phyloP scores from a whole-genome alignment of 2,797 vertebrate species.

The Fistularia tabacaria region DNA sequence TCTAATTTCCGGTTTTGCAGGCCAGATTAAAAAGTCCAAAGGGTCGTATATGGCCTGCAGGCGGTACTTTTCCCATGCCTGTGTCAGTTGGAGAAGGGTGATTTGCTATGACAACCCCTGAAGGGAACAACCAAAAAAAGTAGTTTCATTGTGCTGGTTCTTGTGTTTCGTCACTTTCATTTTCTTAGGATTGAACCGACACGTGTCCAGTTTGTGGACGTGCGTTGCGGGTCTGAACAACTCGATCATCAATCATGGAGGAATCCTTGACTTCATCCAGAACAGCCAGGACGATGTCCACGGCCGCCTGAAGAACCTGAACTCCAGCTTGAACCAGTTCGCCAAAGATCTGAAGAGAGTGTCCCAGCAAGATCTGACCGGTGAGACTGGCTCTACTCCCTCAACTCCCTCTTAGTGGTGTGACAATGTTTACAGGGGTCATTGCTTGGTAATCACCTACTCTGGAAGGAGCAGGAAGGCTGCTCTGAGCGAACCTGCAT shows the following conservation, averaged over 20 bases:
- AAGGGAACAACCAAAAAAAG: neutral
- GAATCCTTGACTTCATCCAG: conserved; percentile 77
- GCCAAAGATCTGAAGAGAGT: conserved; percentile 70
- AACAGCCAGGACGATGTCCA: conserved; percentile 76
- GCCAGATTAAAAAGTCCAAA: too few relatives aligned
- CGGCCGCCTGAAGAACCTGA: conserved; percentile 79
- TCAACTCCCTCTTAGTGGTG: neutral
- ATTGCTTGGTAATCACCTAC: too few relatives aligned
- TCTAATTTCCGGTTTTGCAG: too few relatives aligned
- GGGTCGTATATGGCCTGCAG: too few relatives aligned
- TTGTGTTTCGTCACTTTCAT: neutral
- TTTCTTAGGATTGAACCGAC: conserved; percentile 74
- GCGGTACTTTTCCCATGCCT: too few relatives aligned
- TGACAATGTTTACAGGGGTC: too few relatives aligned
- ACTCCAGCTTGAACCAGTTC: conserved; percentile 79
- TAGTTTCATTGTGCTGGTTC: neutral
- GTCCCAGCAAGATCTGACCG: conserved; percentile 58
- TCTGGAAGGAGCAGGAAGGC: too few relatives aligned
- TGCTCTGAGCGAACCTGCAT: too few relatives aligned
- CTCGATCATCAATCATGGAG: conserved; percentile 73
- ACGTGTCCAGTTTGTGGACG: conserved; percentile 83
- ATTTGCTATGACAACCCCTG: too few relatives aligned
- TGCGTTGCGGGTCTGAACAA: conserved; percentile 82
- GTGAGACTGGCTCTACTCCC: conserved; percentile 59
- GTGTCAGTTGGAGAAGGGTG: too few relatives aligned